Base-by-base conservation (phyloP, 2,113 vertebrate species). In the Pelecanus crispus region DNA sequence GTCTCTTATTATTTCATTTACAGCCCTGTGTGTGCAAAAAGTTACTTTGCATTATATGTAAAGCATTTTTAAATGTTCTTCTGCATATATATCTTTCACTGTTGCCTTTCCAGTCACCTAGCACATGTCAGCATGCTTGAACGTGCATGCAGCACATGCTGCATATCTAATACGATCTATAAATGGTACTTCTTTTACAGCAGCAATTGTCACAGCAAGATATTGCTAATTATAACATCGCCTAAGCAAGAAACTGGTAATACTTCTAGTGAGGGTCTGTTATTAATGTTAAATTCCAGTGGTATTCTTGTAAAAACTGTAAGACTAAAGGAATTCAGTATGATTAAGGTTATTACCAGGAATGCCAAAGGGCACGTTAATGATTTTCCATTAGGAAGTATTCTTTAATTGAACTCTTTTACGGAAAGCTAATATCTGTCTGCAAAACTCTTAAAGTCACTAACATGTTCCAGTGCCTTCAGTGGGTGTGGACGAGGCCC, bases 1-100 rank as follows among this genome's bases (percentile, higher is more conserved):
- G 49, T 81, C 79, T 72, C 81, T 90, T 45, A 73, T 90, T 97
- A 93, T 93, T 97, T 97, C 81, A 87, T 93, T 97, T 96, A 92
- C 42, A 96, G 16, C 38, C 61, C 66, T 81, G 36, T 40, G 38
- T 67, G 22, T 42, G 42, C 67, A 95, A 92, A 84, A 96, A 65
- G 18, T 92, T 94, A 66, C 14, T 82, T 82, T 84, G 16, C 56
- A 61, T 88, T 92, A 58, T 31, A 67, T 58, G 50, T 86, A 38
- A 68, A 74, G 26, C 31, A 59, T 44, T 96, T 91, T 92, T 61
- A 83, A 89, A 22, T 68, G 50, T 92, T 96, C 28, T 81, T 68
- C 47, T 75, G 17, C 72, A 38, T 14, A 10, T 89, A 11, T 34
- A 19, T 77, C 79, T 95, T 81, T 81, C 58, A 84, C 61, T 16